Base-by-base conservation (phyloP, 2,888 invertebrate species). In the Dascillus cervinus region DNA sequence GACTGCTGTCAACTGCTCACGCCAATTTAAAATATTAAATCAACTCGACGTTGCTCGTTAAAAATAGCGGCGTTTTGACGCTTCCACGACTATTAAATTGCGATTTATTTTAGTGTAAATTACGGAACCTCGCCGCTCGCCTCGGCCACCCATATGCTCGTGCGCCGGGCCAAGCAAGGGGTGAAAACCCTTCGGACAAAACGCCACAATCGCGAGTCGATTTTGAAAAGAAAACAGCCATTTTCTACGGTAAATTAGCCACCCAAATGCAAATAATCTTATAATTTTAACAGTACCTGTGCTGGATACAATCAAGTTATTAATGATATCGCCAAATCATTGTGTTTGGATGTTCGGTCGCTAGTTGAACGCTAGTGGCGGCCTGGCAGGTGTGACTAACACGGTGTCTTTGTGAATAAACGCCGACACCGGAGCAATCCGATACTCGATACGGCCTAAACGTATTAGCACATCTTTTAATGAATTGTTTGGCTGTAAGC, bases 331-430 rank as follows among this genome's bases (percentile, higher is more conserved):
- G 60, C 59, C 58, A 60, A 60, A 60, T 60, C 60, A 57, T 55
- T 58, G 57, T 56, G 52, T 61, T 58, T 56, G 60, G 58, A 55
- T 52, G 41, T 46, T 44, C 44, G 44, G 44, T 41, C 41, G 41
- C 46, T 46, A 42, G 54, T 49, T 48, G 47, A 44, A 33, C 33
- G 49, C 47, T 51, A 50, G 52, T 54, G 50, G 55, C 50, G 50
- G 53, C 54, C n/a, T 61, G 63, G 63, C 65, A 65, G 65, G 64
- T 65, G 65, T 65, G 63, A 65, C 65, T 64, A 64, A 65, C 60
- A 52, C 50, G 48, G 35, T 43, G 52, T 55, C 60, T 62, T 64
- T 62, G 59, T 53, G 43, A 47, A 41, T 38, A 41, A 32, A 43
- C 34, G 60, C 63, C 63, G 63, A 60, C 63, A 62, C 44, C 49